A percentile compares a stretch with the other conserved stretches of the same genome.
Conservation (phyloP, 2,797 vertebrate species). For the Iguana delicatissima region DNA sequence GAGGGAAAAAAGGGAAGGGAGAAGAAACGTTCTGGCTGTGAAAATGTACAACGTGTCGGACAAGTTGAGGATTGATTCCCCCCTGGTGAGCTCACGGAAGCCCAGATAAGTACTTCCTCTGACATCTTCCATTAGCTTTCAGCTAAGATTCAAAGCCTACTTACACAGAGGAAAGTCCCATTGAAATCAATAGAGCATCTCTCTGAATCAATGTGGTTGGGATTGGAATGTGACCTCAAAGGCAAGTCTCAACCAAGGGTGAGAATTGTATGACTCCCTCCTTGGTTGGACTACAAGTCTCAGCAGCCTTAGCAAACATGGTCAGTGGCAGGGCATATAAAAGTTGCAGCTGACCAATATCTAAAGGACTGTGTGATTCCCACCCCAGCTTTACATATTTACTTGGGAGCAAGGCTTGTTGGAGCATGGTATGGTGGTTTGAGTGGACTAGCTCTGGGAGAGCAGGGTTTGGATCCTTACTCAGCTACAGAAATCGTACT, state of each 20-base stretch:
- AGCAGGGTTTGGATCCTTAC: too few relatives aligned
- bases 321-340: too few relatives aligned
- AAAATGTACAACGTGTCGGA: constrained; percentile 14
- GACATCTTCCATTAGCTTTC: constrained; percentile 23
- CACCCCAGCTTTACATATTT: not conserved
- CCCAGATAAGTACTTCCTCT: constrained; percentile 30
- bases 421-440: too few relatives aligned
- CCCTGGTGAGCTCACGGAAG: not conserved
- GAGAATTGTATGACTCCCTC: too few relatives aligned
- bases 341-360: too few relatives aligned
- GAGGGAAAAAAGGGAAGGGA: not conserved
- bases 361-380: too few relatives aligned
- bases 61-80: constrained; percentile 22
- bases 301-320: too few relatives aligned
- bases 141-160: not conserved
- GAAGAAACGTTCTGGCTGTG: not conserved
- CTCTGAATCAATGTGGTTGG: not conserved
- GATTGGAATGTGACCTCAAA: not conserved
- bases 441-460: too few relatives aligned
- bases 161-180: not conserved
- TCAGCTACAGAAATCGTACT: too few relatives aligned
- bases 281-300: not conserved
- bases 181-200: not conserved
- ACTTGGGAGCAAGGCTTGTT: not conserved
- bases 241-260: not conserved